Evolutionary conservation across 1,140 invertebrate genomes (phyloP).

Genomic region (Drosophila chauvacae): DNA sequence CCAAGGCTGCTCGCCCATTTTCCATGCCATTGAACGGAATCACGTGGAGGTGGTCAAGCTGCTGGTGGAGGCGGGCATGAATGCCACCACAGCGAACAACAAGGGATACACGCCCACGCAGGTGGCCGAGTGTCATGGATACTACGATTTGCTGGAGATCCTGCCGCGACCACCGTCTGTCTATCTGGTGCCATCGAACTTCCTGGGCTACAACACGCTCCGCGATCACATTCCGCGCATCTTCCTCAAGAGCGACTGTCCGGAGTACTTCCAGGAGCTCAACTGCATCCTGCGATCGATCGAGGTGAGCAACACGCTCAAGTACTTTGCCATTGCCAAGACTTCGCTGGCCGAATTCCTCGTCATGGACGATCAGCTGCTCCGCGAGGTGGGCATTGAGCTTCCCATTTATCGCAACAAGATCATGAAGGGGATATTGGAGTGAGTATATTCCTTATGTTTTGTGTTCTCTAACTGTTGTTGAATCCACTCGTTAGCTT

Average conservation of each 20-base stretch:
- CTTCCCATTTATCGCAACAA: slow-evolving; percentile 84
- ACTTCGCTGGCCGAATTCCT: slow-evolving; percentile 84
- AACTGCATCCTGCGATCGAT: slow-evolving; percentile 81
- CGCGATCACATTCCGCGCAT: slow-evolving; percentile 77
- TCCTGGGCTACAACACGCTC: slow-evolving; percentile 64
- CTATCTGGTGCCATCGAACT: slow-evolving; percentile 62
- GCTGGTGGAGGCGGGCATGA: slow-evolving; percentile 82
- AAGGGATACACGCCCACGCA: slow-evolving; percentile 84
- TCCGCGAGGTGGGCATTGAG: slow-evolving; percentile 78
- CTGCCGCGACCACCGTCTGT: slow-evolving; percentile 69
- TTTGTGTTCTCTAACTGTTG: slow-evolving; percentile 2
- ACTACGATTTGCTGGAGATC: slow-evolving; percentile 83
- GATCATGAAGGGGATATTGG: slow-evolving; percentile 84
- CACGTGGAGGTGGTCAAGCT: slow-evolving; percentile 82
- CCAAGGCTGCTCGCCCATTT: slow-evolving; percentile 85
- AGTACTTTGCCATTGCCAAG: slow-evolving; percentile 78
- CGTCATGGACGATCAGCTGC: slow-evolving; percentile 75
- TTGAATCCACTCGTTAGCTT: slow-evolving; percentile 42
- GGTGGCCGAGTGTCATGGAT: slow-evolving; percentile 84
- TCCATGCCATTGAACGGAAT: slow-evolving; percentile 85
- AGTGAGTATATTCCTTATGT: slow-evolving; percentile 62
- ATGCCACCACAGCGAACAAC: slow-evolving; percentile 77
- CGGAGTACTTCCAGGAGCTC: slow-evolving; percentile 85
- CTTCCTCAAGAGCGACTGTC: slow-evolving; percentile 80
- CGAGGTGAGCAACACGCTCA: slow-evolving; percentile 71